Base-by-base conservation (phyloP, 2,797 vertebrate genomes). In the Craterocephalus amniculus region DNA sequence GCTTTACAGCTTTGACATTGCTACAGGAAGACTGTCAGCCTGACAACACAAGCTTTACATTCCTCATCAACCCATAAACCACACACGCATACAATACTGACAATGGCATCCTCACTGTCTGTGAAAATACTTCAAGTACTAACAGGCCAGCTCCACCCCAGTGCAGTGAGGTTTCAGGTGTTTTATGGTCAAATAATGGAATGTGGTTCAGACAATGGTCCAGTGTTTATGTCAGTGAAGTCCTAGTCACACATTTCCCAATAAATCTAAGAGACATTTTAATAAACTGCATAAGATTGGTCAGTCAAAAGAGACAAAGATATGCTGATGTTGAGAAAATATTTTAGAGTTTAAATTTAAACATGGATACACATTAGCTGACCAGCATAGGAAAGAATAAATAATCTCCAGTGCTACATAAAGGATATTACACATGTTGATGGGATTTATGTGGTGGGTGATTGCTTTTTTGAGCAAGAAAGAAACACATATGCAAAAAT, bases 1-100 rank as follows among this genome's bases (percentile, higher is more conserved):
- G 22, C 88, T 89, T 89, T 85, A 89, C 59, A 43, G 81, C 29
- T 27, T 74, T 70, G 65, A 71, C 13, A 1, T 54, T 38, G 63
- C 38, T 49, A 63, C 70, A 86, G 72, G 76, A 84, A 86, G 67
- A 54, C 16, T 1, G 49, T 58, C 69, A 70, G 51, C 54, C n/a
- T 27, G 58, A 51, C 57, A 60, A 58, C 58, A 80, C 64, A 62
- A 43, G 10, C 52, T 43, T 70, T 74, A 79, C 76, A 75, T 58
- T 79, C 63, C 67, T 63, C 36, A 74, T 68, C 38, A 70, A 58
- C 43, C 26, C 13, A 51, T 34, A 60, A 65, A 20, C 52, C 38
- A 69, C 34, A 81, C 36, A 64, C 40, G 62, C 56, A 34, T 27
- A 51, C 29, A 67, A 29, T 59, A 52, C 26, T 35, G 10, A 66